Percentiles rank a stretch among this genome's conserved stretches.
Evolutionary conservation across 2,797 vertebrate genomes (phyloP).

Genomic region (Platalea minor): DNA sequence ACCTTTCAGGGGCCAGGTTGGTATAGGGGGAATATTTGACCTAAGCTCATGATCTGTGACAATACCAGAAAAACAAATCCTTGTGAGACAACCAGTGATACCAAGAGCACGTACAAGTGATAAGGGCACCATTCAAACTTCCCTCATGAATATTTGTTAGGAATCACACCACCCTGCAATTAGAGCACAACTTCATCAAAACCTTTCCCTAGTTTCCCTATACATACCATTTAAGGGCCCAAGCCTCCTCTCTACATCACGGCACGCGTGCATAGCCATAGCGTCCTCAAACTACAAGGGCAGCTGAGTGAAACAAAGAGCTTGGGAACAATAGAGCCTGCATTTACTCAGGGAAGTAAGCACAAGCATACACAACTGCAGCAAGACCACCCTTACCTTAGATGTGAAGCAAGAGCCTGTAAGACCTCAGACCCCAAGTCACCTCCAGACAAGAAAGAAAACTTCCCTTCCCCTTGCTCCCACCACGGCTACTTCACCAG

Average conservation of each 20-base stretch:
- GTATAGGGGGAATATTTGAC: neutral
- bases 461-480: accelerated
- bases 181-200: neutral
- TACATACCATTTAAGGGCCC: accelerated
- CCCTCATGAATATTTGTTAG: accelerated
- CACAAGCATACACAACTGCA: neutral
- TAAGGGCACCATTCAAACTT: neutral
- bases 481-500: accelerated
- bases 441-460: neutral
- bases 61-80: neutral
- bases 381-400: neutral
- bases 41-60: neutral
- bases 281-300: accelerated
- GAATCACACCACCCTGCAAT: neutral
- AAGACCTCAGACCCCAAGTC: neutral
- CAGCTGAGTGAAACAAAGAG: accelerated
- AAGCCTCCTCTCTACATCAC: accelerated
- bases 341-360: neutral
- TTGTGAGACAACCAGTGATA: neutral
- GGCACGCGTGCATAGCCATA: accelerated
- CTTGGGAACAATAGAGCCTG: accelerated
- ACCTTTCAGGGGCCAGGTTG: neutral
- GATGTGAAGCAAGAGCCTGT: accelerated
- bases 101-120: accelerated
- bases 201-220: neutral